Evolutionary conservation across 2,888 invertebrate genomes (phyloP).

Genomic region (Diachrysia chrysitis): DNA sequence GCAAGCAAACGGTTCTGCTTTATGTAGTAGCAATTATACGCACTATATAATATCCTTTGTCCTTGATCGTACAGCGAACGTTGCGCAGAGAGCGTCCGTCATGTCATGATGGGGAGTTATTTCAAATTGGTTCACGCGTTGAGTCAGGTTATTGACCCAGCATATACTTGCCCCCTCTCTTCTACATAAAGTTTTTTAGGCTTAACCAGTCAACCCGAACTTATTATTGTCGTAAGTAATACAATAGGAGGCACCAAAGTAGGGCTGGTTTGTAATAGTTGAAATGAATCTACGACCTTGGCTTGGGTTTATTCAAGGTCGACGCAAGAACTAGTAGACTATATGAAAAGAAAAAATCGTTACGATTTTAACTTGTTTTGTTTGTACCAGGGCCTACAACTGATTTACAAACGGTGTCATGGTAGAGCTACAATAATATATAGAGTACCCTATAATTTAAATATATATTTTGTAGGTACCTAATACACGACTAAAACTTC

Average conservation of each 20-base stretch:
- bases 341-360: slow-evolving; percentile 28
- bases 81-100: slow-evolving; percentile 61
- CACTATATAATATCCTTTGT: slow-evolving; percentile 60
- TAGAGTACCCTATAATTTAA: too few relatives aligned
- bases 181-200: slow-evolving; percentile 71
- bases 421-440: too few relatives aligned
- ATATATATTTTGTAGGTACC: too few relatives aligned
- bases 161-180: slow-evolving; percentile 74
- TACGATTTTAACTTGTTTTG: not conserved
- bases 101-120: slow-evolving; percentile 71
- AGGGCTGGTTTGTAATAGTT: slow-evolving; percentile 68
- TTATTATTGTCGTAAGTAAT: slow-evolving; percentile 76
- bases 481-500: not conserved
- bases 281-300: slow-evolving; percentile 77
- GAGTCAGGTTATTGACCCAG: slow-evolving; percentile 78
- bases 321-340: slow-evolving; percentile 58
- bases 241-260: slow-evolving; percentile 77
- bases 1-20: slow-evolving; percentile 24
- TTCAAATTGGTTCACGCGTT: slow-evolving; percentile 81
- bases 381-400: not conserved
- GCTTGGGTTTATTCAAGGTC: slow-evolving; percentile 80
- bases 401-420: not conserved
- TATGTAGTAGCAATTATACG: slow-evolving; percentile 46
- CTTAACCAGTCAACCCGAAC: slow-evolving; percentile 79
- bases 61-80: slow-evolving; percentile 57